A percentile compares a stretch with the other conserved stretches of the same genome.
phyloP scores from a whole-genome alignment of 2,113 vertebrate genomes.

The Sebastes schlegelii region DNA sequence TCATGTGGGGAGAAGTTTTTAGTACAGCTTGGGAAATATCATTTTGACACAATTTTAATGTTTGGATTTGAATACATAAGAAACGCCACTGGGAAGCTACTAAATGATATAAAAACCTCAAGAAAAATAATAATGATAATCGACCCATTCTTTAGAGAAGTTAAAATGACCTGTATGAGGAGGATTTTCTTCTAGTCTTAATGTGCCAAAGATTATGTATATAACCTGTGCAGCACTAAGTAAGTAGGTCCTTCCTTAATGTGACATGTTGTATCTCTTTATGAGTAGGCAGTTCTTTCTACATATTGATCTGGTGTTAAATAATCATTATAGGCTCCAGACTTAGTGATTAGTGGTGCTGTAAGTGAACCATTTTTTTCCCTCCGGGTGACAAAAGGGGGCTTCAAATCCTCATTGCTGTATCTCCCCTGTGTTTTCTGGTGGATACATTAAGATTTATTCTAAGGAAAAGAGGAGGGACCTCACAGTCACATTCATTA shows the following conservation, averaged over 20 bases:
- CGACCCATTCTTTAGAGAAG: neutral
- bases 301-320: constrained; percentile 79
- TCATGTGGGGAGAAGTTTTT: too few relatives aligned
- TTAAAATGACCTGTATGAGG: neutral
- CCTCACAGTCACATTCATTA: neutral
- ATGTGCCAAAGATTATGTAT: neutral
- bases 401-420: constrained; percentile 27
- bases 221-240: constrained; percentile 13
- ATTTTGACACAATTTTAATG: neutral
- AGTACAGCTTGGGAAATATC: neutral
- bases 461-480: constrained; percentile 2
- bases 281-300: constrained; percentile 64
- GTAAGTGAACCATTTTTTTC: constrained; percentile 65
- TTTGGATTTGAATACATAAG: neutral
- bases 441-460: constrained; percentile 11
- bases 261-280: constrained; percentile 62
- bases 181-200: neutral
- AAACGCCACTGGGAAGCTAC: neutral
- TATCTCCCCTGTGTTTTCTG: neutral
- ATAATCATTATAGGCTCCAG: constrained; percentile 73
- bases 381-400: constrained; percentile 67
- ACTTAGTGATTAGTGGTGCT: constrained; percentile 73
- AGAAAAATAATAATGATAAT: neutral
- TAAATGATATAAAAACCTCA: neutral
- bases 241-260: constrained; percentile 1